Evolutionary conservation across 1,140 invertebrate species (phyloP).

Genomic region (Phymorhynchus buccinoides): DNA sequence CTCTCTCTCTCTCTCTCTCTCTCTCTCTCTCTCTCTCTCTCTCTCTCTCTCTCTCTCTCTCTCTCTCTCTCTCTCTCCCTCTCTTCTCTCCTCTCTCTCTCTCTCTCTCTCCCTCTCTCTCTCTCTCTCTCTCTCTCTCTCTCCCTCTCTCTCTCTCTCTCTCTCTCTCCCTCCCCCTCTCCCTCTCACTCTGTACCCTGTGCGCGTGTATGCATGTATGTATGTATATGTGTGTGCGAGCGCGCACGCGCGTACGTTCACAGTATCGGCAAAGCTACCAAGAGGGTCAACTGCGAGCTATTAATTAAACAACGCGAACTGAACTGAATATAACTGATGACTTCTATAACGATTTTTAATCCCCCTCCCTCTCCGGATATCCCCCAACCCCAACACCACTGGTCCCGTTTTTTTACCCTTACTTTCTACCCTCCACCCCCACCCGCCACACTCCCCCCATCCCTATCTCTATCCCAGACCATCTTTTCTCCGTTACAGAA

Average conservation of each 20-base stretch:
- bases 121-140: neutral
- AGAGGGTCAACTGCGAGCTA: too few relatives aligned
- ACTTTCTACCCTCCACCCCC: neutral
- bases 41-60: neutral
- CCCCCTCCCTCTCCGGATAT: too few relatives aligned
- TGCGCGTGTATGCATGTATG: neutral
- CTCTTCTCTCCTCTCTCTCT: neutral
- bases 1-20: too few relatives aligned
- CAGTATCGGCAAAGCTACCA: too few relatives aligned
- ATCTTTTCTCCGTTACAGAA: neutral
- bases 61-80: neutral
- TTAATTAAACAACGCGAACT: too few relatives aligned
- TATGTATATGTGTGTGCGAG: neutral
- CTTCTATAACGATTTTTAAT: too few relatives aligned
- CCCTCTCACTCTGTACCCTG: neutral
- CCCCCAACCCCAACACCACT: too few relatives aligned
- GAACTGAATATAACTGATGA: too few relatives aligned
- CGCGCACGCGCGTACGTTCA: neutral
- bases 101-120: neutral
- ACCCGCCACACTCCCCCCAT: too few relatives aligned
- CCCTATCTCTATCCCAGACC: too few relatives aligned
- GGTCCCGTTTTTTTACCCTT: neutral
- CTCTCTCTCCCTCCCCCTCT: neutral
- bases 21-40: slow-evolving; percentile 10
- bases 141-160: neutral